phyloP scores from a whole-genome alignment of 2,888 invertebrate genomes.

The Gerris lacustris region DNA sequence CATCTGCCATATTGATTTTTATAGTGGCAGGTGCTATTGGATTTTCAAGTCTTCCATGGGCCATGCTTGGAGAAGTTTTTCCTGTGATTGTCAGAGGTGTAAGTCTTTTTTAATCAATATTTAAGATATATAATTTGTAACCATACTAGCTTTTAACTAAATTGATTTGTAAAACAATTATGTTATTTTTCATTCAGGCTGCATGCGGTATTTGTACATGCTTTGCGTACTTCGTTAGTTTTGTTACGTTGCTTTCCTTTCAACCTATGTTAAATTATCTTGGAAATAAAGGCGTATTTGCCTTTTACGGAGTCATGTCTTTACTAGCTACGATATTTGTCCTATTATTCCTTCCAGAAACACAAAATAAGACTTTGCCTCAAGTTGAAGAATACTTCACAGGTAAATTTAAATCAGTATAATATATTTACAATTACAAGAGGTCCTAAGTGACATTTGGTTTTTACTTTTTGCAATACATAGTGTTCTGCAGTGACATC shows the following conservation, averaged over 20 bases:
- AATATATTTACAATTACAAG: no score
- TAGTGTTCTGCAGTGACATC: no score
- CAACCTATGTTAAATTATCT: conserved; percentile 30
- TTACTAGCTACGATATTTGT: conserved; percentile 42
- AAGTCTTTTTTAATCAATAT: conserved; percentile 20
- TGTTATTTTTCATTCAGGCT: conserved; percentile 25
- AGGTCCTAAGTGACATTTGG: no score
- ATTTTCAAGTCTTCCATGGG: conserved; percentile 43
- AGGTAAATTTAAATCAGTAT: no score
- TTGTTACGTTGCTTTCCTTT: conserved; percentile 41
- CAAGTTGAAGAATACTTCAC: conserved; percentile 42
- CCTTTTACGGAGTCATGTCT: conserved; percentile 39
- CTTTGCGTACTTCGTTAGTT: conserved; percentile 42
- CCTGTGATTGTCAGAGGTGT: conserved; percentile 41
- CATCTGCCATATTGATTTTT: conserved; percentile 16
- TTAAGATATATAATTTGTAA: no score
- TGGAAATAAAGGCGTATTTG: conserved; percentile 36
- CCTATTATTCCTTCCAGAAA: conserved; percentile 40
- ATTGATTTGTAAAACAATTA: background rate
- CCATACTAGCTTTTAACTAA: conserved; percentile 1
- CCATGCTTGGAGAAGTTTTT: conserved; percentile 44
- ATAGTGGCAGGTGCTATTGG: conserved; percentile 41
- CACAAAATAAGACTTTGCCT: conserved; percentile 41
- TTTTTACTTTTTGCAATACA: no score
- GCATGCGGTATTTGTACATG: conserved; percentile 39